phyloP scores from a whole-genome alignment of 1,140 invertebrate species.

The Trichonephila clavipes region DNA sequence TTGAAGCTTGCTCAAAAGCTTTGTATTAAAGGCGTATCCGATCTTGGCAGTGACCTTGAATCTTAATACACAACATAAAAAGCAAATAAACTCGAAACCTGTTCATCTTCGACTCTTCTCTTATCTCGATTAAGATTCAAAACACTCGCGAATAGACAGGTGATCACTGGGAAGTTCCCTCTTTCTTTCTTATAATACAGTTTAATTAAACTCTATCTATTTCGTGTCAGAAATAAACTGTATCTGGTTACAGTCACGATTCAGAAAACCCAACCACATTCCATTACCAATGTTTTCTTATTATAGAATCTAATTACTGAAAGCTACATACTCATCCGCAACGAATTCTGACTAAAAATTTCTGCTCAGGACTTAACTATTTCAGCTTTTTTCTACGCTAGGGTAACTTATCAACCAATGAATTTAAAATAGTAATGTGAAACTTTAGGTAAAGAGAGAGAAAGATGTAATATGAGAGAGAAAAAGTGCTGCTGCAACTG shows the following conservation, averaged over 20 bases:
- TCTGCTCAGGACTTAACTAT: too few species aligned
- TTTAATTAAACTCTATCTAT: background rate
- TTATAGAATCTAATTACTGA: too few species aligned
- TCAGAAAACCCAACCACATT: background rate
- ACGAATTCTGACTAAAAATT: too few species aligned
- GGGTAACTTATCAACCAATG: too few species aligned
- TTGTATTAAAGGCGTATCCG: background rate
- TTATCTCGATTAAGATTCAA: background rate
- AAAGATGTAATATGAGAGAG: too few species aligned
- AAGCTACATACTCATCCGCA: too few species aligned
- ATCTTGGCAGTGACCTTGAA: constrained; percentile 19
- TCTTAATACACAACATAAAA: background rate
- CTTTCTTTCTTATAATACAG: background rate
- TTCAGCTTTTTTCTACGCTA: too few species aligned
- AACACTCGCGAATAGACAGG: constrained; percentile 4
- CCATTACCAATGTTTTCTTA: too few species aligned
- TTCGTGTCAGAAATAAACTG: background rate
- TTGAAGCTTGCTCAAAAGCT: background rate
- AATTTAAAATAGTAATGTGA: too few species aligned
- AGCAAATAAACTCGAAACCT: background rate
- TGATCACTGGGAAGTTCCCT: background rate
- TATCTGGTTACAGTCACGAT: constrained; percentile 4
- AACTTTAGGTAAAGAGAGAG: too few species aligned
- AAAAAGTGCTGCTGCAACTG: too few species aligned
- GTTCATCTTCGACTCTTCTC: background rate